These are phyloP conservation scores for Sipha maydis DNA, from an alignment of 2,888 invertebrate species.

Conservation along the genomic window DNA sequence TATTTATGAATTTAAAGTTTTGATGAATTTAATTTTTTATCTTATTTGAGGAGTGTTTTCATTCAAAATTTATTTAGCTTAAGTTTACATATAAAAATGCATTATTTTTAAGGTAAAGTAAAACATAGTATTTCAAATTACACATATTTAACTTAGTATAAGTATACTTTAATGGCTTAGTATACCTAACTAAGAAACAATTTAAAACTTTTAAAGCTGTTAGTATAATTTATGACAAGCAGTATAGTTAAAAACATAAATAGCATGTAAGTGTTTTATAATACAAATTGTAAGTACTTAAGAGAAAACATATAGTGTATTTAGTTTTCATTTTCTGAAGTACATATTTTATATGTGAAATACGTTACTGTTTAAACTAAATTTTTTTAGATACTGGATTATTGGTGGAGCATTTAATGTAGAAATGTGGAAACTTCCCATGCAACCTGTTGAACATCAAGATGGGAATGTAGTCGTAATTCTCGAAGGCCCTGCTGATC, in stretches of 20 bases:
- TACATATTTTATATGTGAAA: background rate
- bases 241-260: background rate
- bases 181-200: too few relatives aligned
- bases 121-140: too few relatives aligned
- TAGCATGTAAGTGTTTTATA: background rate
- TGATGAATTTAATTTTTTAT: too few relatives aligned
- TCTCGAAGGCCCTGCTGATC: conserved; percentile 62
- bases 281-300: background rate
- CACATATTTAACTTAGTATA: too few relatives aligned
- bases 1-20: too few relatives aligned
- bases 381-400: conserved; percentile 79
- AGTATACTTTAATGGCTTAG: too few relatives aligned
- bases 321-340: background rate
- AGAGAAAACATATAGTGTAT: background rate
- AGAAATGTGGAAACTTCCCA: conserved; percentile 80
- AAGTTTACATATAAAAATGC: too few relatives aligned
- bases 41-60: too few relatives aligned
- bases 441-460: conserved; percentile 72
- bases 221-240: too few relatives aligned
- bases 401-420: conserved; percentile 82
- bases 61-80: too few relatives aligned
- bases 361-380: conserved; percentile 67
- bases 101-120: too few relatives aligned
- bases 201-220: too few relatives aligned
- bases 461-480: conserved; percentile 63